Base-by-base conservation (phyloP, 1,140 invertebrate genomes). In the Antheraea mylitta region DNA sequence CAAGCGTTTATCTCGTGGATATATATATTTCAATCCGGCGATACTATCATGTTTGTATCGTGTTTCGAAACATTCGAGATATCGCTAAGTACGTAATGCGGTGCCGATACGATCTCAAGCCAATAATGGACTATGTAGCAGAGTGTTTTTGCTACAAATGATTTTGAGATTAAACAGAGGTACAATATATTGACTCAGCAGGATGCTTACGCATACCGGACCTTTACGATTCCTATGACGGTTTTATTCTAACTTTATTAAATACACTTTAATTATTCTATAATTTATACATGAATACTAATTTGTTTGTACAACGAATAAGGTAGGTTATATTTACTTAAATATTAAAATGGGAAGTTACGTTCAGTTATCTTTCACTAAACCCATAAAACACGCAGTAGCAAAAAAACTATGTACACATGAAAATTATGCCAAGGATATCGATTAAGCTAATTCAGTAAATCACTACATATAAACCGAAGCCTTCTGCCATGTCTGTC, bases 41-140 rank as follows among this genome's bases (percentile, higher is more conserved):
- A 36, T 36, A 37, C 16, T 37, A 63, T 36, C 19, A 16, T 63
- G 61, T 30, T 36, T 63, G 61, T 63, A 63, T 63, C 22, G 61
- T 22, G 18, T 63, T 63, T 63, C 61, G 61, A 63, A 63, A 63
- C 61, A 37, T 63, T 36, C 16, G 16, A 13, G 61, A 63, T 63
- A 63, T 37, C 30, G 30, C 30, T 63, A 63, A 63, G 61, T 63
- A 63, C 61, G 61, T 63, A 63, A 63, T 63, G 30, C 30, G 22
- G 61, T 10, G n/a, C 1, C 22, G 61, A 63, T 63, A 63, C 6
- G 30, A 63, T 63, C 61, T 37, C 11, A 18, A 37, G 30, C 22
- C 45, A 53, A 16, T 53, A 53, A 53, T 53, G 45, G 45, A n/a
- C 6, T n/a, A n/a, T 53, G 45, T 53, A 53, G 45, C 45, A 6